Evolutionary conservation across 2,888 invertebrate species (phyloP).

Genomic region (Exephanes ischioxanthus): DNA sequence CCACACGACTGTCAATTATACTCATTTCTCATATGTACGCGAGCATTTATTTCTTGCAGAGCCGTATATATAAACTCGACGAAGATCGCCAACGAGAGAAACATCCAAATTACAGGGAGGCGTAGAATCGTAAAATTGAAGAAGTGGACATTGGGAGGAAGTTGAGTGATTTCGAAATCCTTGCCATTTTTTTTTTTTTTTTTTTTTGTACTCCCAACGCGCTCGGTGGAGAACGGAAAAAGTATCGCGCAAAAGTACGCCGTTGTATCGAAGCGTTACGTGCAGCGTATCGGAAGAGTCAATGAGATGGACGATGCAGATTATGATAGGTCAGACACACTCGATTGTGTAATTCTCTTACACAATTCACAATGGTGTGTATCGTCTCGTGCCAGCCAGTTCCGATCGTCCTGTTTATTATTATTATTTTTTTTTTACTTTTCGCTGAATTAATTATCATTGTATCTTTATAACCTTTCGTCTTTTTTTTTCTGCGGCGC

Average conservation of each 20-base stretch:
- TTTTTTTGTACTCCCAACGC: neutral
- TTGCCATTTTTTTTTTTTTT: constrained; percentile 30
- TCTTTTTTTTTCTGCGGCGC: neutral
- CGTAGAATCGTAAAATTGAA: constrained; percentile 63
- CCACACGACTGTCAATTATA: constrained; percentile 60
- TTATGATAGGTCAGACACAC: neutral
- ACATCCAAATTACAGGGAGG: constrained; percentile 61
- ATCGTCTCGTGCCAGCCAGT: neutral
- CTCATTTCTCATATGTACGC: constrained; percentile 48
- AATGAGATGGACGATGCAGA: constrained; percentile 7
- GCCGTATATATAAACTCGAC: constrained; percentile 1
- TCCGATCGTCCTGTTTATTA: neutral
- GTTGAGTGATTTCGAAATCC: constrained; percentile 65
- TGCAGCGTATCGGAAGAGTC: neutral
- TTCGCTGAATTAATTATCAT: neutral
- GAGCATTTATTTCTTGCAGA: constrained; percentile 46
- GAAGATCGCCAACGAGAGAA: constrained; percentile 37
- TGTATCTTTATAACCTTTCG: neutral
- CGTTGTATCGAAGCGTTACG: neutral
- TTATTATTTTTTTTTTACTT: neutral
- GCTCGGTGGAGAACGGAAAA: neutral
- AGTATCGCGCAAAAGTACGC: neutral
- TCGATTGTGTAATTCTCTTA: neutral
- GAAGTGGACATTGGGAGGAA: constrained; percentile 57
- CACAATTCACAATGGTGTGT: neutral